A percentile compares a stretch with the other conserved stretches of the same genome.
These are phyloP conservation scores for Muricea muricata DNA, from an alignment of 92 coral and sea anemone genomes.

Conservation along the genomic window DNA sequence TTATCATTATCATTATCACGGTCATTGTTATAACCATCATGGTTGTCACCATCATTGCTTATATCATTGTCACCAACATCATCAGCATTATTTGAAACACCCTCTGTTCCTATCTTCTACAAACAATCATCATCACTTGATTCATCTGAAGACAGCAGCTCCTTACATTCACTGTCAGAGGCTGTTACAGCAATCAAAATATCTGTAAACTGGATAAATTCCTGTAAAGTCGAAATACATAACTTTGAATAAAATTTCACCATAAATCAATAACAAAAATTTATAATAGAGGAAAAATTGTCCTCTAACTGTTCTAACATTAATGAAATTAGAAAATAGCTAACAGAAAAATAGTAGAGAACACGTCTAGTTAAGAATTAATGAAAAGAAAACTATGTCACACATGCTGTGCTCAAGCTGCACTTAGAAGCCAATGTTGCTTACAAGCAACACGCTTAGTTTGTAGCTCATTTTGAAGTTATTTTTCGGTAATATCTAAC, in stretches of 20 bases:
- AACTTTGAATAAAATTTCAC: too few relatives aligned
- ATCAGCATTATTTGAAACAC: too few relatives aligned
- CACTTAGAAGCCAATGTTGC: slow-evolving; percentile 28
- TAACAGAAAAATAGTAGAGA: background rate
- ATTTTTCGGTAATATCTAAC: background rate
- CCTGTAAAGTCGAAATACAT: too few relatives aligned
- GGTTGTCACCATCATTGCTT: too few relatives aligned
- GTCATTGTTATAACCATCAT: background rate
- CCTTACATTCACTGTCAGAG: too few relatives aligned
- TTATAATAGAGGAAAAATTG: background rate
- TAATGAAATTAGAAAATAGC: background rate
- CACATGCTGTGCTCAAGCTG: slow-evolving; percentile 6
- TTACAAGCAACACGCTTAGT: background rate
- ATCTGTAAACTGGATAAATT: too few relatives aligned
- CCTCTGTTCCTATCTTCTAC: background rate
- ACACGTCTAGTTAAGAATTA: background rate
- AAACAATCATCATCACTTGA: background rate
- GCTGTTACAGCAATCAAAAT: too few relatives aligned
- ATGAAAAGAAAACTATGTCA: background rate
- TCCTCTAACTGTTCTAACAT: slow-evolving; percentile 5
- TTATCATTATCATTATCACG: too few relatives aligned
- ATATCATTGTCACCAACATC: too few relatives aligned
- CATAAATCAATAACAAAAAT: background rate
- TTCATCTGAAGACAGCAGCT: too few relatives aligned
- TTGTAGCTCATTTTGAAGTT: background rate